phyloP scores from a whole-genome alignment of 2,888 invertebrate species.

The Perdita meconis region DNA sequence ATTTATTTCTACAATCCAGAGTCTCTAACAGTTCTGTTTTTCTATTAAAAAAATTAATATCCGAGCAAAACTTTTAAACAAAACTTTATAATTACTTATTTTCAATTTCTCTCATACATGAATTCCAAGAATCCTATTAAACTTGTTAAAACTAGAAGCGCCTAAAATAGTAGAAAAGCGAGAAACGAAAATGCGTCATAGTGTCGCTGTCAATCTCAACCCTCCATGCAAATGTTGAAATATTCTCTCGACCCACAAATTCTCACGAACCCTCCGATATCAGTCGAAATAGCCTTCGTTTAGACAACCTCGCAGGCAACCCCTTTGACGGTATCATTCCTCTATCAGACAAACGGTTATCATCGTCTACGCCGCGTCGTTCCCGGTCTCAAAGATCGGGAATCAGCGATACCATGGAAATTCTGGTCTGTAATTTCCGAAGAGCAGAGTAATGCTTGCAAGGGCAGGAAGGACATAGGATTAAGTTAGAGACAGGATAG shows the following conservation, averaged over 20 bases:
- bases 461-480: constrained; percentile 21
- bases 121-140: no score
- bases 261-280: background rate
- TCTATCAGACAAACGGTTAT: constrained; percentile 33
- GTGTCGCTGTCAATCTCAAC: no score
- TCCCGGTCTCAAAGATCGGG: constrained; percentile 30
- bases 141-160: no score
- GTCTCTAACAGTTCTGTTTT: no score
- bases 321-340: constrained; percentile 26
- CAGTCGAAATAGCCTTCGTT: background rate
- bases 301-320: background rate
- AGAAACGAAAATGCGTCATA: no score
- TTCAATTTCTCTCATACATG: no score
- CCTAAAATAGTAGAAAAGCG: no score
- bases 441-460: constrained; percentile 27
- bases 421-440: constrained; percentile 52
- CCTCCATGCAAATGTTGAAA: background rate
- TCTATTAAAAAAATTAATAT: no score
- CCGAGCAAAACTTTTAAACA: no score
- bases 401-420: constrained; percentile 32
- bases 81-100: no score
- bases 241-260: background rate
- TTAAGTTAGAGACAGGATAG: constrained; percentile 20
- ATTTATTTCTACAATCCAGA: no score
- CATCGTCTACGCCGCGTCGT: constrained; percentile 3